Conservation (phyloP, 2,888 invertebrate species). For the Miltochrista miniata region DNA sequence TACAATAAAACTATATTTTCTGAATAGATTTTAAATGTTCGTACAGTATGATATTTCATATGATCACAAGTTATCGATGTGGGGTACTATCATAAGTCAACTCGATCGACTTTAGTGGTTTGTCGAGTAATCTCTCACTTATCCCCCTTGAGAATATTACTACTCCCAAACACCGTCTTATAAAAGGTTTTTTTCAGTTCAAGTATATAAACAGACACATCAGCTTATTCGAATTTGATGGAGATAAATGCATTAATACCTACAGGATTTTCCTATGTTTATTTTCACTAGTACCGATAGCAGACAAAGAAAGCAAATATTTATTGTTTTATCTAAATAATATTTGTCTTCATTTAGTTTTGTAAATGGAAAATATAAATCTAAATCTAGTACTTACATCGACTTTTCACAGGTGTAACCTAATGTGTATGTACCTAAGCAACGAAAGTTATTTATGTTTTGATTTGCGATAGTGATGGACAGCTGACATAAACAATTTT, state of each 20-base stretch:
- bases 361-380: too few species aligned
- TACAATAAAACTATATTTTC: too few species aligned
- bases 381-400: too few species aligned
- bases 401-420: too few species aligned
- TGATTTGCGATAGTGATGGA: neutral
- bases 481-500: neutral
- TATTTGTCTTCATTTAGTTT: too few species aligned
- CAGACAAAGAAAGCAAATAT: neutral
- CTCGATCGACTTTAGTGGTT: neutral
- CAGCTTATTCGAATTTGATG: conserved; percentile 15
- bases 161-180: neutral
- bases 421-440: too few species aligned
- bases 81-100: too few species aligned
- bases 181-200: neutral
- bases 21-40: too few species aligned
- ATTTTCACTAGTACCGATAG: conserved; percentile 12
- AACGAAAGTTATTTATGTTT: too few species aligned
- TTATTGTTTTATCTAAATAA: neutral
- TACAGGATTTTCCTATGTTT: conserved; percentile 12
- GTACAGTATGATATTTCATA: too few species aligned
- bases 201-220: conserved; percentile 3
- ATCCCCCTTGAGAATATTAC: conserved; percentile 1
- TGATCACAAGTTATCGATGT: neutral
- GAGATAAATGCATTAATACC: conserved; percentile 26
- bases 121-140: neutral